Evolutionary conservation across 1,140 invertebrate species (phyloP).

Genomic region (Drosophila busckii): DNA sequence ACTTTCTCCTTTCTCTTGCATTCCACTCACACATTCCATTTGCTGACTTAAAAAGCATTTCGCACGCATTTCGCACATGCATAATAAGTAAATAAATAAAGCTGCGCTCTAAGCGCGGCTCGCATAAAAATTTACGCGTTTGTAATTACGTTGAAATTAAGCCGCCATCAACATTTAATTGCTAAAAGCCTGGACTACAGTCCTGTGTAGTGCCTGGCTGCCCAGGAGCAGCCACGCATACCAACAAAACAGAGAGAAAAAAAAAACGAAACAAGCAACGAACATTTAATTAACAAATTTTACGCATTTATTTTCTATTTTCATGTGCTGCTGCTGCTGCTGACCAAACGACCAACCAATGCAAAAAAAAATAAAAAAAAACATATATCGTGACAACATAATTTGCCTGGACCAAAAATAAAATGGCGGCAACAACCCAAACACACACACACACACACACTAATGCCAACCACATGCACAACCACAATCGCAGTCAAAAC

Average conservation of each 20-base stretch:
- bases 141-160: conserved; percentile 74
- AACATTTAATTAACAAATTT: conserved; percentile 77
- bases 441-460: conserved; percentile 10
- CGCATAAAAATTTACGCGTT: conserved; percentile 66
- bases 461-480: conserved; percentile 28
- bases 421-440: conserved; percentile 18
- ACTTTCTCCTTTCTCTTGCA: neutral
- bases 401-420: conserved; percentile 42
- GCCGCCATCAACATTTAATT: conserved; percentile 73
- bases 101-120: conserved; percentile 19
- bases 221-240: conserved; percentile 34
- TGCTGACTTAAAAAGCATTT: conserved; percentile 22
- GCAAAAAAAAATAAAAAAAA: conserved; percentile 11
- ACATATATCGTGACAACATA: conserved; percentile 55
- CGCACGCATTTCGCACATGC: conserved; percentile 61
- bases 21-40: neutral
- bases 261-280: conserved; percentile 16
- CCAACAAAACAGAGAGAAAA: too few relatives aligned
- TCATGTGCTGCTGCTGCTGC: conserved; percentile 40
- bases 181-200: conserved; percentile 43
- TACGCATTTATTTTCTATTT: conserved; percentile 77
- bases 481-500: conserved; percentile 79
- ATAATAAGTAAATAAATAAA: conserved; percentile 66
- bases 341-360: conserved; percentile 33
- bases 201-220: neutral